phyloP scores from a whole-genome alignment of 2,888 invertebrate species.

The Crioceris asparagi region DNA sequence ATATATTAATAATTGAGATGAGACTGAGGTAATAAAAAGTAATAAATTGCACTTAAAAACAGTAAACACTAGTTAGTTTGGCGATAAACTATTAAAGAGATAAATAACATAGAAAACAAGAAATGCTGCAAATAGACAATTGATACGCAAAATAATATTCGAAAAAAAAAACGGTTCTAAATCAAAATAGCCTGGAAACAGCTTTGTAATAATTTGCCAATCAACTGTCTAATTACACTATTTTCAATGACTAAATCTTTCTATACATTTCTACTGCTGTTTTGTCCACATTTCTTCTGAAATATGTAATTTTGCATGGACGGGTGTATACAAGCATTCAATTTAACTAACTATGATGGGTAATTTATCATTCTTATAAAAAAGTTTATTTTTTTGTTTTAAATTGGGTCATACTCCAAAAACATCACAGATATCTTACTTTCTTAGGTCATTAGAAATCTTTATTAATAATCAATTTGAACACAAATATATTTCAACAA shows the following conservation, averaged over 20 bases:
- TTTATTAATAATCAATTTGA: slow-evolving; percentile 9
- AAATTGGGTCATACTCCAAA: slow-evolving; percentile 21
- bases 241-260: too few species aligned
- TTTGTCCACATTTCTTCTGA: slow-evolving; percentile 6
- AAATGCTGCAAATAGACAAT: slow-evolving; percentile 1
- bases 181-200: too few species aligned
- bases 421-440: slow-evolving; percentile 27
- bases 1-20: slow-evolving; percentile 27
- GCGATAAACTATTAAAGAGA: slow-evolving; percentile 26
- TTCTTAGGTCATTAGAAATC: slow-evolving; percentile 24
- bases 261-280: slow-evolving; percentile 14
- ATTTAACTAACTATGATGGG: slow-evolving; percentile 9
- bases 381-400: slow-evolving; percentile 14
- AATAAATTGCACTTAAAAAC: slow-evolving; percentile 36
- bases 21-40: slow-evolving; percentile 36
- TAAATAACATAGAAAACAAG: not conserved
- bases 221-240: too few species aligned
- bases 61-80: slow-evolving; percentile 33
- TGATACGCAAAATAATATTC: slow-evolving; percentile 9
- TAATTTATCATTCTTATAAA: slow-evolving; percentile 11
- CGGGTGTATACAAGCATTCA: slow-evolving; percentile 18
- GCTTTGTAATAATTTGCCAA: too few species aligned
- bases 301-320: slow-evolving; percentile 12
- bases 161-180: too few species aligned
- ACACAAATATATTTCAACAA: slow-evolving; percentile 15